Percentiles rank a stretch among this genome's conserved stretches.
phyloP scores from a whole-genome alignment of 2,797 vertebrate species.

The Enteromius radiatus region DNA sequence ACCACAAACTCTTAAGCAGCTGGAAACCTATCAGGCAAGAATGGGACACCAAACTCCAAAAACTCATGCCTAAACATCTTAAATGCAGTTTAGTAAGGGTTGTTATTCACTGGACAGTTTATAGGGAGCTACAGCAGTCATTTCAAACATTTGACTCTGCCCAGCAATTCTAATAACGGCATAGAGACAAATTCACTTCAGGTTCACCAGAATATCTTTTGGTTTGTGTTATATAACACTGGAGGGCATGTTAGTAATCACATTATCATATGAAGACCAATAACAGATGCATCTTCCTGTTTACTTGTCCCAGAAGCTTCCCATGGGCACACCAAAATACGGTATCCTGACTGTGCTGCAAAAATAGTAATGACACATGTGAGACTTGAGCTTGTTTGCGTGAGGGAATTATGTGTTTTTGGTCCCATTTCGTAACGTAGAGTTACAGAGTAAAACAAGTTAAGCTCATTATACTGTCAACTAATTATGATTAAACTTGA shows the following conservation, averaged over 20 bases:
- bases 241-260: neutral
- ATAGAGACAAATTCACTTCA: slow-evolving; percentile 11
- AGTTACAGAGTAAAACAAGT: neutral
- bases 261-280: slow-evolving; percentile 21
- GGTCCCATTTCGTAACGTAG: neutral
- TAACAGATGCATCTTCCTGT: slow-evolving; percentile 29
- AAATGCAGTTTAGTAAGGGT: neutral
- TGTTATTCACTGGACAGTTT: slow-evolving; percentile 24
- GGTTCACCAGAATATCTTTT: neutral
- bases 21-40: too few species aligned
- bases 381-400: neutral
- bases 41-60: too few species aligned
- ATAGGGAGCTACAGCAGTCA: neutral
- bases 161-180: slow-evolving; percentile 39
- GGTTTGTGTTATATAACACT: slow-evolving; percentile 37
- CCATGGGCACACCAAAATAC: neutral
- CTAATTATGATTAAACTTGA: neutral
- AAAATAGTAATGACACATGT: neutral
- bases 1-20: too few species aligned
- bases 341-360: neutral
- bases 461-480: neutral
- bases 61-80: too few species aligned
- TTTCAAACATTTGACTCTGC: slow-evolving; percentile 3
- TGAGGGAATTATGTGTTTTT: neutral
- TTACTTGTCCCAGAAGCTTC: slow-evolving; percentile 17